These are phyloP conservation scores for Coleophora flavipennella DNA, from an alignment of 2,888 invertebrate genomes.

Conservation along the genomic window DNA sequence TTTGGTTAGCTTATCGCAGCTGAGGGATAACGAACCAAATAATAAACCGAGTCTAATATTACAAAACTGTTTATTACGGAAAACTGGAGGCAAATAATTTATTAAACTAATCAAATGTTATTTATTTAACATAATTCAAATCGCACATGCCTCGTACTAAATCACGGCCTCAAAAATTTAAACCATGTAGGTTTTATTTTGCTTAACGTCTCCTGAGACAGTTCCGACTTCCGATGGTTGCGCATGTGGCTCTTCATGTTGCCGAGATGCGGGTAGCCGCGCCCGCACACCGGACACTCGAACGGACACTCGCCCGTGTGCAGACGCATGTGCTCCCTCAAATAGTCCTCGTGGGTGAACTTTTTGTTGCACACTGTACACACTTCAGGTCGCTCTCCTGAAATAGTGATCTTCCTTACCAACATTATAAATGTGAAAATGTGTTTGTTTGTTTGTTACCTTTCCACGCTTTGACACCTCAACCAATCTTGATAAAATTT, in stretches of 20 bases:
- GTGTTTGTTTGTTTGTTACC: too few relatives aligned
- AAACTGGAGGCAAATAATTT: too few relatives aligned
- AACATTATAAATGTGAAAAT: too few relatives aligned
- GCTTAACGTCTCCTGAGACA: constrained; percentile 39
- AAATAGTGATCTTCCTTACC: constrained; percentile 8
- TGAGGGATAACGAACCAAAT: too few relatives aligned
- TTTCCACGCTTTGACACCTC: too few relatives aligned
- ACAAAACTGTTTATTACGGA: too few relatives aligned
- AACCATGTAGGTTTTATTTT: constrained; percentile 56
- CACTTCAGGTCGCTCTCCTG: constrained; percentile 57
- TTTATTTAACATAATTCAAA: too few relatives aligned
- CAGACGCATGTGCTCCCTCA: constrained; percentile 59
- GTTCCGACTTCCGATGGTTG: constrained; percentile 51
- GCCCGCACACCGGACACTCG: constrained; percentile 59
- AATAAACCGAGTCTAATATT: too few relatives aligned
- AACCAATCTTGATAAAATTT: too few relatives aligned
- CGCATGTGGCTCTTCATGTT: constrained; percentile 66
- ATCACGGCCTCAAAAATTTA: constrained; percentile 38
- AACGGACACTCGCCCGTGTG: constrained; percentile 67
- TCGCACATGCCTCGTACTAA: neutral
- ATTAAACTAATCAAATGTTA: too few relatives aligned
- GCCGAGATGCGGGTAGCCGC: constrained; percentile 59
- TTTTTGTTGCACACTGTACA: constrained; percentile 50
- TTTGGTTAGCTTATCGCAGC: too few relatives aligned
- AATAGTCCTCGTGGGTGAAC: constrained; percentile 58